Conservation (phyloP, 2,113 vertebrate species). For the Pituophis catenifer region DNA sequence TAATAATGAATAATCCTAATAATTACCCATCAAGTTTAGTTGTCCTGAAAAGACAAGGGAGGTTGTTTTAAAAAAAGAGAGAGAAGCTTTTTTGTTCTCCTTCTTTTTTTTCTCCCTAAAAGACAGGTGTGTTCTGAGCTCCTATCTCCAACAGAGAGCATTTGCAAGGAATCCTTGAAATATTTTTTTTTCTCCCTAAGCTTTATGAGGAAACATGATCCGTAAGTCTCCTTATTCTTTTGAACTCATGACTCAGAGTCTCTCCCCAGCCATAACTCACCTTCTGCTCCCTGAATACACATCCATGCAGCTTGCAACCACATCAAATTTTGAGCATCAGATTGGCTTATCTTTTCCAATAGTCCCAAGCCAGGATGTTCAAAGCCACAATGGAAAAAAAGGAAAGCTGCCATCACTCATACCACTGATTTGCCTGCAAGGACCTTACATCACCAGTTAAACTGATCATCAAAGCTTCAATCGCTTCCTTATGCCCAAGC, state of each 20-base stretch:
- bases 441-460: constrained; percentile 68
- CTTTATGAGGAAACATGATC: constrained; percentile 17
- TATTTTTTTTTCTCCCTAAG: not conserved
- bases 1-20: not conserved
- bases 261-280: constrained; percentile 41
- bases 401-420: constrained; percentile 39
- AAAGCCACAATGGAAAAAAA: not conserved
- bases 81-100: no score
- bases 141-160: not conserved
- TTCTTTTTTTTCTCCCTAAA: not conserved
- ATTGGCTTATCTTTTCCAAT: constrained; percentile 33
- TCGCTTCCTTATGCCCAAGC: constrained; percentile 62
- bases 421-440: constrained; percentile 53
- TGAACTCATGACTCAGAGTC: constrained; percentile 8
- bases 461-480: constrained; percentile 65
- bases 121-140: not conserved
- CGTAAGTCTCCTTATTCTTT: not conserved
- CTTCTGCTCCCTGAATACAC: constrained; percentile 50
- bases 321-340: constrained; percentile 28
- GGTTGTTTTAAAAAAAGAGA: not conserved
- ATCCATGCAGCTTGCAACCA: not conserved
- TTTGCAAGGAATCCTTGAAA: not conserved
- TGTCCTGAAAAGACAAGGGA: not conserved
- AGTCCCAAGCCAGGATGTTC: constrained; percentile 17
- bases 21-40: not conserved